phyloP scores from a whole-genome alignment of 1,140 invertebrate genomes.

The Formica selysi region DNA sequence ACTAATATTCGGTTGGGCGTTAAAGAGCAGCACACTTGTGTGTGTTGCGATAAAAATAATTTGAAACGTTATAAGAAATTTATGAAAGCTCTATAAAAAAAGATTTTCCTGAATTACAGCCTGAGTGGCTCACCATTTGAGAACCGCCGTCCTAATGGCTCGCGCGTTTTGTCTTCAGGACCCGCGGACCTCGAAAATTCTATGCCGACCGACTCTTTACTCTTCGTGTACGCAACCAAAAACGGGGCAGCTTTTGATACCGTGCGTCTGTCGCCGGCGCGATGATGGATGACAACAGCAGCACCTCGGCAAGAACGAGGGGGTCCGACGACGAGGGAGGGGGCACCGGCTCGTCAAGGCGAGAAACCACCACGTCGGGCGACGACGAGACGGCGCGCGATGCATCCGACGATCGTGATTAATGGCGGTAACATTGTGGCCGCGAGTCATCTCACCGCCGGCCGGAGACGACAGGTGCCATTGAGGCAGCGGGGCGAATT shows the following conservation, averaged over 20 bases:
- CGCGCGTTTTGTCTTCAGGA: conserved; percentile 22
- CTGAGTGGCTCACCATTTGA: background rate
- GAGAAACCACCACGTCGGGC: conserved; percentile 38
- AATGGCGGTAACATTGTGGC: conserved; percentile 47
- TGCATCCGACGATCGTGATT: conserved; percentile 59
- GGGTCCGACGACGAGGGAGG: background rate
- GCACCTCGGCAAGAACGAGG: conserved; percentile 15
- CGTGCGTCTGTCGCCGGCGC: conserved; percentile 45
- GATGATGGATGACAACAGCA: conserved; percentile 57
- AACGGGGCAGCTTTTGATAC: conserved; percentile 58
- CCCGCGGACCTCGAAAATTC: conserved; percentile 2
- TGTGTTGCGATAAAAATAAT: background rate
- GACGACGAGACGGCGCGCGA: conserved; percentile 39
- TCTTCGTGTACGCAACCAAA: conserved; percentile 11
- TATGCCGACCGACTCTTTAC: background rate
- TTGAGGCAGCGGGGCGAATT: conserved; percentile 40
- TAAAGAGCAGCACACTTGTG: background rate
- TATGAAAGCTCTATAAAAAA: background rate
- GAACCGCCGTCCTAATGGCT: background rate
- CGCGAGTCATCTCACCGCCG: conserved; percentile 12
- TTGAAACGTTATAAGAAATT: background rate
- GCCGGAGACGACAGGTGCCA: conserved; percentile 52
- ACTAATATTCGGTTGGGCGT: background rate
- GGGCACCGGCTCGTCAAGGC: conserved; percentile 3
- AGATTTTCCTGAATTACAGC: background rate